Evolutionary conservation across 2,797 vertebrate species (phyloP), one percentile per base, ranked within the genome.

Genomic region (Clarias platycephalus): DNA sequence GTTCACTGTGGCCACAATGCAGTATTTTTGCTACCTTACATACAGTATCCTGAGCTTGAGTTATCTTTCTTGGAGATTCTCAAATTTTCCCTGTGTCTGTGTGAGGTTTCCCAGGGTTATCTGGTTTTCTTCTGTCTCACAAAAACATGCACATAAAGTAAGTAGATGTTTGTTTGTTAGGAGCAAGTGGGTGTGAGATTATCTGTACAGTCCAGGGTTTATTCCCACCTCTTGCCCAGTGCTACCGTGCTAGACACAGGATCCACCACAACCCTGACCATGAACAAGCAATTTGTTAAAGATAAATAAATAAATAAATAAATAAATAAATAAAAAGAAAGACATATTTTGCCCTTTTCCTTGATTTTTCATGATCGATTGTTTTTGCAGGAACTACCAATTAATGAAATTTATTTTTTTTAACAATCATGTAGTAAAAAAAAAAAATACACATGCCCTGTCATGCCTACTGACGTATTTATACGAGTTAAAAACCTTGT

Each of bases 401-500:
- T n/a, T n/a, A n/a, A n/a, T n/a, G n/a, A n/a, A 7, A 8, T 37
- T 34, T 67, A 8, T 8, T 67, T 8, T 64, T 20, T 67, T 18
- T 8, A 53, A 64, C 13, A 64, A 64, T 64, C 20, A 67, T 34
- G 37, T 68, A 44, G 40, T 44, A 44, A 44, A 44, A 44, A 44
- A 9, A 40, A 9, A 37, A 68, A 34, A 67, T 13, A 53, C 13
- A 28, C 8, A 7, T 9, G 13, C 15, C 7, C 13, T 15, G 24
- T 15, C 22, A 77, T 16, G 2, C 15, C 2, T 37, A 26, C n/a
- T 2, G 37, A 13, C n/a, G 28, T 40, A 82, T 4, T 6, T 2
- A 53, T 77, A 58, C 55, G 4, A 44, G 57, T 64, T 24, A 49
- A 84, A 81, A 13, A 34, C 3, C 12, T 49, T 83, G 20, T 88